Evolutionary conservation across 2,113 vertebrate species (phyloP).

Genomic region (Gobius niger): DNA sequence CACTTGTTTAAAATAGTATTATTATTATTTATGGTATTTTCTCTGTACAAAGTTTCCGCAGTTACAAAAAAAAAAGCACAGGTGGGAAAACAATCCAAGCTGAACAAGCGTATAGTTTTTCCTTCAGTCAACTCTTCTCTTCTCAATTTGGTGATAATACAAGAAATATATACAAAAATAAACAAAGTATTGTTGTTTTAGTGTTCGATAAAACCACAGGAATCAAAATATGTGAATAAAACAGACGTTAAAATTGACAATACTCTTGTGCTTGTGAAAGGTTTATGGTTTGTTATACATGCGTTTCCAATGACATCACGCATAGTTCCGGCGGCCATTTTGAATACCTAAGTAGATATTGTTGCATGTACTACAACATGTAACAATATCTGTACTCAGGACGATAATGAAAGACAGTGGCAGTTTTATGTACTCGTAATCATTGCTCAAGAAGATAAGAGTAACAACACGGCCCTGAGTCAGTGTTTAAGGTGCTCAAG

Average conservation of each 20-base stretch:
- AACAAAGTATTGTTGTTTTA: background rate
- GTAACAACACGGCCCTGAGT: too few species aligned
- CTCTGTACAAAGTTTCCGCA: conserved; percentile 38
- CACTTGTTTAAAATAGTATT: conserved; percentile 63
- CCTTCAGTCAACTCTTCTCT: conserved; percentile 17
- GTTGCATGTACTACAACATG: too few species aligned
- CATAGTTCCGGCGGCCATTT: too few species aligned
- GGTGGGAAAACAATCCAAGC: conserved; percentile 25
- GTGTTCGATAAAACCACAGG: background rate
- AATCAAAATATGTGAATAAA: background rate
- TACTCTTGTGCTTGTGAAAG: background rate
- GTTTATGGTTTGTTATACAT: too few species aligned
- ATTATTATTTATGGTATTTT: conserved; percentile 72
- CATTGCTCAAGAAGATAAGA: too few species aligned
- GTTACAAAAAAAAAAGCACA: conserved; percentile 29
- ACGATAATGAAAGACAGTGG: too few species aligned
- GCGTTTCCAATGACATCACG: too few species aligned
- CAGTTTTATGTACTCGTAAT: too few species aligned
- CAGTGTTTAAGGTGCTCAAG: too few species aligned
- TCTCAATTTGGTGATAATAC: conserved; percentile 4
- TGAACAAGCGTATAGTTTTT: conserved; percentile 1
- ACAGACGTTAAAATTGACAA: background rate
- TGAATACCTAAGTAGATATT: too few species aligned
- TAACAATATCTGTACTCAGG: too few species aligned
- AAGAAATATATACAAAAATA: background rate